Conservation (phyloP, 2,888 invertebrate genomes). For the Synergus itoensis region DNA sequence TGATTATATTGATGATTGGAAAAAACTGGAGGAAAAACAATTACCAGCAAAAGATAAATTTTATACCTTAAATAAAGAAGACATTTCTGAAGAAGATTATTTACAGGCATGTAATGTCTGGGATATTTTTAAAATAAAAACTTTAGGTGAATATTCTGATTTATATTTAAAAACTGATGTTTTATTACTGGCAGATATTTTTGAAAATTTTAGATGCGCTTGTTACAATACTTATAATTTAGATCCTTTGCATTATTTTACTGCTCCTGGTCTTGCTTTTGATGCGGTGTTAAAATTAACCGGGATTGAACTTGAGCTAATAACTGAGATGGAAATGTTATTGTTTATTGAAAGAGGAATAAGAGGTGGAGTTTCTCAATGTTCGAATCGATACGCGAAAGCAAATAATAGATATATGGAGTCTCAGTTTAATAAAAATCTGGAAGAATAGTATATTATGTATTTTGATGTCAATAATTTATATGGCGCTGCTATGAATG, state of each 20-base stretch:
- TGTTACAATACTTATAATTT: slow-evolving; percentile 46
- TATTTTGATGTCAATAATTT: slow-evolving; percentile 71
- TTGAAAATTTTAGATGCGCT: slow-evolving; percentile 50
- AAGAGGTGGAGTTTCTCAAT: slow-evolving; percentile 57
- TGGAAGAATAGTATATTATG: slow-evolving; percentile 54
- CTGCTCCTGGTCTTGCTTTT: slow-evolving; percentile 49
- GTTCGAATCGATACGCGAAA: slow-evolving; percentile 56
- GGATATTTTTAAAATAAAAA: slow-evolving; percentile 64
- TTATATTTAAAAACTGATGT: slow-evolving; percentile 13
- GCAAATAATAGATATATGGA: slow-evolving; percentile 59
- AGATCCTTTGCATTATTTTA: slow-evolving; percentile 50
- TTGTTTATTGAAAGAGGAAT: slow-evolving; percentile 61
- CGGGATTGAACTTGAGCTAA: slow-evolving; percentile 48
- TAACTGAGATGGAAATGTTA: slow-evolving; percentile 57
- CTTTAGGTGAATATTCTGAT: slow-evolving; percentile 66
- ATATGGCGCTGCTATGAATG: slow-evolving; percentile 71
- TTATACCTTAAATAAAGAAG: not conserved
- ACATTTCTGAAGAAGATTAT: slow-evolving; percentile 45
- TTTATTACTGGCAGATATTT: slow-evolving; percentile 52
- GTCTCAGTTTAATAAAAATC: slow-evolving; percentile 7
- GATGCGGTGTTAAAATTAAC: slow-evolving; percentile 53
- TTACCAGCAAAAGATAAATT: slow-evolving; percentile 6
- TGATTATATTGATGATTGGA: slow-evolving; percentile 41
- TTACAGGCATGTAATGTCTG: slow-evolving; percentile 65
- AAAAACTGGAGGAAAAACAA: not conserved